Evolutionary conservation across 1,140 invertebrate genomes (phyloP), one percentile per base, ranked within the genome.

Genomic region (Drusus annulatus): DNA sequence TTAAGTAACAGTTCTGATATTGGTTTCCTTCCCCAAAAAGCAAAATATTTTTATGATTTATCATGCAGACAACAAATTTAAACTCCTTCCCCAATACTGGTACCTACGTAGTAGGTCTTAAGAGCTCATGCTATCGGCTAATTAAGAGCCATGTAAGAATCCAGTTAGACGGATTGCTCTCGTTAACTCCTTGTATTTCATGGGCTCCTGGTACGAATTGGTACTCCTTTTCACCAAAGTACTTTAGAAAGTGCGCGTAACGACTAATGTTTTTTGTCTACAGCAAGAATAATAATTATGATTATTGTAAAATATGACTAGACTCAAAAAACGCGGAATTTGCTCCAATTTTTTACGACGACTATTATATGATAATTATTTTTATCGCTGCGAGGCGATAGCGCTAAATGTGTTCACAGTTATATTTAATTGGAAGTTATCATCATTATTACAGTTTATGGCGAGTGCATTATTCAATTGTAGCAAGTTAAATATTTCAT

Each of bases 91-190:
- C 1, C 10, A 8, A 7, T 0, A 13, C 1, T 36, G 4, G 31
- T 8, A 36, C 3, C 0, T 36, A 36, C 31, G 3, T 7, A 36
- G 31, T 36, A 36, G 31, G 7, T 36, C 7, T 36, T 36, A 36
- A 36, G 8, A 3, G 31, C 8, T 36, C 31, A 36, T 36, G 31
- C 31, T 7, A 6, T 6, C 31, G 31, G 31, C 36, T 76, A 76
- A 76, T 76, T 76, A 76, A 58, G 74, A 25, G 17, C 51, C 51
- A 21, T 28, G 74, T 76, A 60, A 76, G 21, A 31, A 65, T 65
- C 16, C 25, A 25, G 62, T 65, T 8, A 19, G 54, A 58, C n/a
- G 13, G 54, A 21, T 19, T 58, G 21, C 54, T 58, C 16, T 58
- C 54, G 54, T 58, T 63, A 63, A 31, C 60, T 63, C 60, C 60